Evolutionary conservation across 2,797 vertebrate genomes (phyloP), one percentile per base, ranked within the genome.

Genomic region (Euphonia xanthogaster): DNA sequence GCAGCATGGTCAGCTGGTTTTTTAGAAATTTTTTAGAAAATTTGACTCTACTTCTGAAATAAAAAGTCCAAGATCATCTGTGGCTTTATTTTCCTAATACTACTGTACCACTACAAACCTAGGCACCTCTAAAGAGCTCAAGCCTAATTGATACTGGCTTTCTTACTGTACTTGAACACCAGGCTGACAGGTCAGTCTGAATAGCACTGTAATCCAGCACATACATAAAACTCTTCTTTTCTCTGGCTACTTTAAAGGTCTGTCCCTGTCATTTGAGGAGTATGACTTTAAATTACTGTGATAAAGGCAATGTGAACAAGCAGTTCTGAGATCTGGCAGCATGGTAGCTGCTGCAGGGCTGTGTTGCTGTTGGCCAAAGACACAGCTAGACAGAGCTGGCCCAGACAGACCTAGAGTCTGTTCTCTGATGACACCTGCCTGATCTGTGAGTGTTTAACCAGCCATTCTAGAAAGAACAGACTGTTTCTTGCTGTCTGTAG

Each of bases 391-490:
- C 55, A 48, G 79, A 57, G 33, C 33, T 81, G 35, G 23, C 58
- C 45, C 0, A 0, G 39, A 21, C 10, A 67, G 44, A 53, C 9
- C 27, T 14, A 2, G 47, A 57, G 37, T 47, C 40, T 72, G 25
- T 53, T 87, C 48, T 85, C 28, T 44, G 25, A 25, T 60, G 51
- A 27, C 22, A 60, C 22, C 27, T 91, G 42, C 30, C 33, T 57
- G 35, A 5, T 33, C 30, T 73, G 13, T 63, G 12, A 75, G 14
- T 84, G 15, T 44, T 90, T 65, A 78, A 62, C 25, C 6, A 54
- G 23, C 61, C 23, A 7, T 76, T 82, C 23, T 76, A 35, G 45
- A 45, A 71, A 75, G 35, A 67, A n/a, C 21, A 22, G 28, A 20
- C 5, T 44, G 7, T 58, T 91, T 33, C 12, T 67, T 67, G 19